Conservation (phyloP, 30 jellyfish, hydroid and myxozoan genomes). For the Hydra vulgaris region DNA sequence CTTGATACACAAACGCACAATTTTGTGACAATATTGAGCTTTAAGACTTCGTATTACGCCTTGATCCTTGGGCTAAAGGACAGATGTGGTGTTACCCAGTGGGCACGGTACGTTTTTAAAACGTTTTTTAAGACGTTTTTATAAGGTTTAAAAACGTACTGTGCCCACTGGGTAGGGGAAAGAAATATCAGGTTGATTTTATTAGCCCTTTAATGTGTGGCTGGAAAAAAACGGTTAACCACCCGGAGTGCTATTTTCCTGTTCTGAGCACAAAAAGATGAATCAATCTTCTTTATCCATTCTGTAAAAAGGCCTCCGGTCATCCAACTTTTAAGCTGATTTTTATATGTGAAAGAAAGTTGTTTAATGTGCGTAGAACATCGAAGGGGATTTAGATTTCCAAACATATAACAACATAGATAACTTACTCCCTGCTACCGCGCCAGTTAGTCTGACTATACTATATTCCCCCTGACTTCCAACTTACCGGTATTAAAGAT, state of each 20-base stretch:
- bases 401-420: not conserved
- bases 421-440: not conserved
- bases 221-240: not conserved
- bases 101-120: too few species aligned
- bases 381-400: not conserved
- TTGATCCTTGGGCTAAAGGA: too few species aligned
- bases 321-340: not conserved
- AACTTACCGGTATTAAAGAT: not conserved
- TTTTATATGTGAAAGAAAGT: not conserved
- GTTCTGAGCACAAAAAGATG: not conserved
- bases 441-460: not conserved
- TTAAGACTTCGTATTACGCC: too few species aligned
- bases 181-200: too few species aligned
- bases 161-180: too few species aligned
- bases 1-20: too few species aligned
- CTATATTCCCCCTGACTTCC: not conserved
- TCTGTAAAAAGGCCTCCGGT: not conserved
- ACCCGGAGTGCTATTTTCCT: not conserved
- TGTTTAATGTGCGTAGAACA: not conserved
- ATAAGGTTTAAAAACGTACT: too few species aligned
- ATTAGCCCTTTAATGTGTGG: too few species aligned
- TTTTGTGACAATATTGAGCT: too few species aligned
- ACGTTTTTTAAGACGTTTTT: too few species aligned
- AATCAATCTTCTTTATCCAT: not conserved
- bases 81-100: too few species aligned